phyloP scores from a whole-genome alignment of 2,113 vertebrate species.

The Chlorodrepanis virens region DNA sequence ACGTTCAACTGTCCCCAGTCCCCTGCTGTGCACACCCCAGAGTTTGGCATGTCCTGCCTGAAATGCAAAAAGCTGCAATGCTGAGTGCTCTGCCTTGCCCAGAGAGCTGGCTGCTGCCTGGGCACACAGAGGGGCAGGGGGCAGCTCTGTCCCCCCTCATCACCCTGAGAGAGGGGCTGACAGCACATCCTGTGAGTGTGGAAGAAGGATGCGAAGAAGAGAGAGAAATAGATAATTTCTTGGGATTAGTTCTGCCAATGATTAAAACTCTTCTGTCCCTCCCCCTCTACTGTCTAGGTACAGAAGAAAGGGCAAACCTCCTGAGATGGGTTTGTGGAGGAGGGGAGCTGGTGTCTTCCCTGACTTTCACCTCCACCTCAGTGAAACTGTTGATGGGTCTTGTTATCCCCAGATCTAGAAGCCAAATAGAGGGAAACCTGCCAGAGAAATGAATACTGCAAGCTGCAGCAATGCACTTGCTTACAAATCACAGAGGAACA shows the following conservation, averaged over 20 bases:
- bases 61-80: background rate
- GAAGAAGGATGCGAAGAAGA: background rate
- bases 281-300: background rate
- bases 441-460: background rate
- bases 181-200: background rate
- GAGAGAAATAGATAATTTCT: background rate
- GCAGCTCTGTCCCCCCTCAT: background rate
- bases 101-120: background rate
- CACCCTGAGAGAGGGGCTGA: background rate
- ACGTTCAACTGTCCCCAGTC: rapidly evolving
- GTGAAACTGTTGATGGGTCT: background rate
- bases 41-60: background rate
- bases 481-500: background rate
- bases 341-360: background rate
- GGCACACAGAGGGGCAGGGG: background rate
- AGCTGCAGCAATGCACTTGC: background rate
- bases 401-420: background rate
- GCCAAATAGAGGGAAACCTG: background rate
- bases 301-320: background rate
- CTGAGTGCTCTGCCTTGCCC: rapidly evolving
- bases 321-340: background rate
- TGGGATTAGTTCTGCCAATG: rapidly evolving
- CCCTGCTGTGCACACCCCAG: rapidly evolving
- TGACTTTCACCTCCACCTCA: background rate
- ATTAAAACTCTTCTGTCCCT: background rate